These are phyloP conservation scores for Brachionus koreanus DNA, from an alignment of 1,140 invertebrate species.

Conservation along the genomic window DNA sequence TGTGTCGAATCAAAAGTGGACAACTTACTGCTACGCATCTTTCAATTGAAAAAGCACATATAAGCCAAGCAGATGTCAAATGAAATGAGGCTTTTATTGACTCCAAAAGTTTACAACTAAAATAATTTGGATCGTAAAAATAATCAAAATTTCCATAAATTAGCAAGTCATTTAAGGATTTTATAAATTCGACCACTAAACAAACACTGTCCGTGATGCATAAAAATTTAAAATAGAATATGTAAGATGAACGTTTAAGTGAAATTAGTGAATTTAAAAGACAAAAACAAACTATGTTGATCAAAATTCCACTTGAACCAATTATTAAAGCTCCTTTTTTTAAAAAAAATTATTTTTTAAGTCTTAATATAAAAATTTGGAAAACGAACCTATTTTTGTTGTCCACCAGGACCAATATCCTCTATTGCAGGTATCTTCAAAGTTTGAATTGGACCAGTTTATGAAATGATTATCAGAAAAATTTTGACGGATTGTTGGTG, in stretches of 20 bases:
- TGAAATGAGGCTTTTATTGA: conserved; percentile 7
- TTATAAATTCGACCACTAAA: conserved; percentile 5
- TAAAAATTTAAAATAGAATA: conserved; percentile 43
- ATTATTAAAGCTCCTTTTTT: background rate
- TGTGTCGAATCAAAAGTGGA: conserved; percentile 1
- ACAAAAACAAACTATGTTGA: background rate
- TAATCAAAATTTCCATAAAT: background rate
- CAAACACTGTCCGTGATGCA: conserved; percentile 15
- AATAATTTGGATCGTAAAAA: background rate
- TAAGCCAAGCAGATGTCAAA: conserved; percentile 21
- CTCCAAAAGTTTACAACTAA: background rate
- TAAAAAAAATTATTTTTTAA: background rate
- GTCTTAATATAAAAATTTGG: background rate
- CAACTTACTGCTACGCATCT: conserved; percentile 16
- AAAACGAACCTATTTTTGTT: conserved; percentile 1
- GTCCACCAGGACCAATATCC: conserved; percentile 24
- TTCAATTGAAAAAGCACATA: conserved; percentile 23
- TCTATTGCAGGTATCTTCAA: background rate
- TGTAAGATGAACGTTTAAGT: conserved; percentile 1
- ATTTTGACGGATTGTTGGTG: background rate
- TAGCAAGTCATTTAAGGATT: conserved; percentile 9
- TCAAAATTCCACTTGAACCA: background rate
- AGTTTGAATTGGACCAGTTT: background rate
- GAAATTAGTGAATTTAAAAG: background rate
- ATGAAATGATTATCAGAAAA: background rate